These are phyloP conservation scores for Callyntrura guangdongensis DNA, from an alignment of 2,888 invertebrate genomes.

Conservation along the genomic window DNA sequence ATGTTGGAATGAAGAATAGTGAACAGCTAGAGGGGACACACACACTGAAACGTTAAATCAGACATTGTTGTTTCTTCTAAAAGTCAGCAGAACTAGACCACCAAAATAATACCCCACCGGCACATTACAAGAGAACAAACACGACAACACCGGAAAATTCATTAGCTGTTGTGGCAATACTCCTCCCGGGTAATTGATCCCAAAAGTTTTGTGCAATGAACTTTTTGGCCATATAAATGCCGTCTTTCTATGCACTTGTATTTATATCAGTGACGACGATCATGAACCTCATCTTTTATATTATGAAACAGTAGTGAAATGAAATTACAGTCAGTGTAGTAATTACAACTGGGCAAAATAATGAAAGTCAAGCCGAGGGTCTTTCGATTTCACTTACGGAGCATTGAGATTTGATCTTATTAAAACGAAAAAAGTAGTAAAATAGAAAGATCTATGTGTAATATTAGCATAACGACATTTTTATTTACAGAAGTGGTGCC, in stretches of 20 bases:
- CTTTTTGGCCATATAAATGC: slow-evolving; percentile 29
- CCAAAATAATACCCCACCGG: no score
- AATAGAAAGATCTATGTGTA: neutral
- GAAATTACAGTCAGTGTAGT: neutral
- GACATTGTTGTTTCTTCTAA: neutral
- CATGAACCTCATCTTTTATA: slow-evolving; percentile 36
- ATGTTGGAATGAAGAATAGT: no score
- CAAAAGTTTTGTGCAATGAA: slow-evolving; percentile 71
- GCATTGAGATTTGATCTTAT: no score
- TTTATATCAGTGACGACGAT: slow-evolving; percentile 58
- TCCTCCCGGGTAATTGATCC: slow-evolving; percentile 71
- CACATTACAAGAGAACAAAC: neutral
- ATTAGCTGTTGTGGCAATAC: slow-evolving; percentile 33
- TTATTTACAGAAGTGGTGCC: slow-evolving; percentile 40
- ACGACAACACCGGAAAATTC: slow-evolving; percentile 52
- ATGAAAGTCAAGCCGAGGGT: neutral
- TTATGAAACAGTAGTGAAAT: neutral
- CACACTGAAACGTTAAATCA: neutral
- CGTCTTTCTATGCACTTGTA: slow-evolving; percentile 19
- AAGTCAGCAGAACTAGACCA: neutral
- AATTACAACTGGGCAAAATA: neutral
- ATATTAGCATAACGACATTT: neutral
- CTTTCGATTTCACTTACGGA: no score
- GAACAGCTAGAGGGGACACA: neutral
- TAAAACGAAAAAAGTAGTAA: neutral